These are phyloP conservation scores for Parus major DNA, from an alignment of 2,113 vertebrate species.

Conservation along the genomic window DNA sequence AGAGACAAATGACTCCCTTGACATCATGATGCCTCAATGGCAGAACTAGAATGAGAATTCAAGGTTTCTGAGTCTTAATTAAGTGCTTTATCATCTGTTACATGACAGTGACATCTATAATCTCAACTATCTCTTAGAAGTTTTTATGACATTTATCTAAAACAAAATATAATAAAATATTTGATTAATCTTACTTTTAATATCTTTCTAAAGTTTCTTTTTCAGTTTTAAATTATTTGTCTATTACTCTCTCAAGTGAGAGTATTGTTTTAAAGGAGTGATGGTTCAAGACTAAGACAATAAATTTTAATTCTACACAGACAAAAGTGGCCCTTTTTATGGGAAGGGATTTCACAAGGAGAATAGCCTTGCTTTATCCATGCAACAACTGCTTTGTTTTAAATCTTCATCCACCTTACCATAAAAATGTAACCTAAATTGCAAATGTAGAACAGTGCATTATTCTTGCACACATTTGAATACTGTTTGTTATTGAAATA, in stretches of 20 bases:
- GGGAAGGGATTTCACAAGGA: neutral
- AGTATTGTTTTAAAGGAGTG: neutral
- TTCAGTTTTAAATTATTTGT: neutral
- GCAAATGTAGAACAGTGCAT: neutral
- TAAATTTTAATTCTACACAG: neutral
- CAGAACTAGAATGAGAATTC: neutral
- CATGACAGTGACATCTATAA: neutral
- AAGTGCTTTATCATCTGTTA: neutral
- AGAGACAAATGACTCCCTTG: neutral
- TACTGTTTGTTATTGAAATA: neutral
- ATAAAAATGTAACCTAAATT: neutral
- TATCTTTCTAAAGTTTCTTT: neutral
- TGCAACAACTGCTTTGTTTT: neutral
- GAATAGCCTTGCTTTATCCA: neutral
- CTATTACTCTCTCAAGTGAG: neutral
- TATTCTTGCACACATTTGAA: neutral
- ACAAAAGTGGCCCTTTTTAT: neutral
- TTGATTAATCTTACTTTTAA: neutral
- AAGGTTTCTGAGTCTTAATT: neutral
- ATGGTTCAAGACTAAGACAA: neutral
- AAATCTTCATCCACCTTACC: neutral
- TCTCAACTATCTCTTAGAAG: neutral
- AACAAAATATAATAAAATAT: neutral
- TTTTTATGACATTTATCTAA: neutral
- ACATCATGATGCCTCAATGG: neutral